Evolutionary conservation across 2,888 invertebrate genomes (phyloP).

Genomic region (Lithophane semibrunnea): DNA sequence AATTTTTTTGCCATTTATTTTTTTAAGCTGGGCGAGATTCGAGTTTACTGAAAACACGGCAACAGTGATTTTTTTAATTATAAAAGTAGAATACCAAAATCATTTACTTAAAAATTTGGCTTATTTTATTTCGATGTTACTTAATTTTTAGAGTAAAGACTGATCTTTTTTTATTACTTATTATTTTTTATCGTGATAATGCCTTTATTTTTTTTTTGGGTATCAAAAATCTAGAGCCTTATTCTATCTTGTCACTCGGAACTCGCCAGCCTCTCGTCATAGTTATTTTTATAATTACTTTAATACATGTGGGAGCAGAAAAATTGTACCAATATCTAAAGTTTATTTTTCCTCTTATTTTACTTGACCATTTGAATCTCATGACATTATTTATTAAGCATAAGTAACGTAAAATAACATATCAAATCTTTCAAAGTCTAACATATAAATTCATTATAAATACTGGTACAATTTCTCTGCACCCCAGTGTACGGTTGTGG

Average conservation of each 20-base stretch:
- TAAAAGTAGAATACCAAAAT: background rate
- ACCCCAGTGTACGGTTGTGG: conserved; percentile 57
- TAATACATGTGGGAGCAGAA: conserved; percentile 30
- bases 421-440: background rate
- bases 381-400: background rate
- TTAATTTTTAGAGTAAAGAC: conserved; percentile 48
- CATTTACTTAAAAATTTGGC: background rate
- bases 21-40: conserved; percentile 45
- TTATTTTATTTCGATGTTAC: conserved; percentile 2
- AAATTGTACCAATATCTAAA: conserved; percentile 44
- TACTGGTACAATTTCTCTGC: conserved; percentile 50
- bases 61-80: background rate
- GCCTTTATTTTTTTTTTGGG: background rate
- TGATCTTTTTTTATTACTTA: conserved; percentile 13
- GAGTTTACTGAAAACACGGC: conserved; percentile 9
- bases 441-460: background rate
- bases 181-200: too few species aligned
- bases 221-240: background rate
- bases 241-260: conserved; percentile 23
- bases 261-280: conserved; percentile 34
- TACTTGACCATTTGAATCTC: background rate
- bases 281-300: conserved; percentile 52
- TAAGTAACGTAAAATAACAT: conserved; percentile 6
- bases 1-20: conserved; percentile 39
- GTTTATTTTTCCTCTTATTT: background rate